Percentiles rank a stretch among this genome's conserved stretches.
phyloP scores from a whole-genome alignment of 2,113 vertebrate genomes.

The Anolis sagrei region DNA sequence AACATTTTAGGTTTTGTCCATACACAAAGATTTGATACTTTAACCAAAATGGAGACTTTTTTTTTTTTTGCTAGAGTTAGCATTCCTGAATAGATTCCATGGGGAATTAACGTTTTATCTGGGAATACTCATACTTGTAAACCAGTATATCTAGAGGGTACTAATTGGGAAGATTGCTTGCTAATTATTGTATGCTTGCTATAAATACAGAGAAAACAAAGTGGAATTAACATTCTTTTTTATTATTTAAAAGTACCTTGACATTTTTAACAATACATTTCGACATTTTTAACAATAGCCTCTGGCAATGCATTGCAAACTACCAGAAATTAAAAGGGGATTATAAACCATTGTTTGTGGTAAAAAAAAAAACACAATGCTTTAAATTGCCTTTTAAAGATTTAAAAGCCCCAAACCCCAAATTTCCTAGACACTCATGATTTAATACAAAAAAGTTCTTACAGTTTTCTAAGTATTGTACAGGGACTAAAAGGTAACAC shows the following conservation, averaged over 20 bases:
- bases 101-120: background rate
- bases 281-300: background rate
- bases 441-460: no score
- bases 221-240: background rate
- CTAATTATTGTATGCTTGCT: background rate
- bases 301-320: background rate
- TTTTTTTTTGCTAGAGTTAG: background rate
- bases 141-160: background rate
- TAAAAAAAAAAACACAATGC: background rate
- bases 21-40: background rate
- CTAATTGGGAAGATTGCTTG: background rate
- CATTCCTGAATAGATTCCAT: background rate
- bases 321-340: background rate
- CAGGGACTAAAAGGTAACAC: no score
- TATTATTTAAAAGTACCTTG: background rate
- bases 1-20: background rate
- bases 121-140: background rate
- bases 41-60: background rate
- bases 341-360: background rate
- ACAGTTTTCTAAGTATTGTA: no score
- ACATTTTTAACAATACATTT: background rate
- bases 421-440: no score
- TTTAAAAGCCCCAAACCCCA: background rate
- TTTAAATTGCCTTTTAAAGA: conserved; percentile 15
- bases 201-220: background rate